Evolutionary conservation across 2,888 invertebrate species (phyloP).

Genomic region (Synanthedon andrenaeformis): DNA sequence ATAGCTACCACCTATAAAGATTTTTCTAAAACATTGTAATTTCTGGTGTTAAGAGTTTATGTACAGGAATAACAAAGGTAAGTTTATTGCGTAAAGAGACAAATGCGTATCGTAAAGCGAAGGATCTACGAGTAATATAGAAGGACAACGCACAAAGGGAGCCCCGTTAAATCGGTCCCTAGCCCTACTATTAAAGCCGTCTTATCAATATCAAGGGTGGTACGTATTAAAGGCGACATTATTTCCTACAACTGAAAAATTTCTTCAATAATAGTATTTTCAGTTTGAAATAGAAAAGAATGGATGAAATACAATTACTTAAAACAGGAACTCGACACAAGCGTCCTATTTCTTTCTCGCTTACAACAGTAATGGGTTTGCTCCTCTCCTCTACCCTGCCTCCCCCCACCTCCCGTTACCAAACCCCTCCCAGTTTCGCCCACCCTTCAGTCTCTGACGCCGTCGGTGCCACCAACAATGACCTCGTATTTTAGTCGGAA

Average conservation of each 20-base stretch:
- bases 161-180: background rate
- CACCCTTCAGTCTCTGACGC: slow-evolving; percentile 44
- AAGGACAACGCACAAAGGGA: slow-evolving; percentile 6
- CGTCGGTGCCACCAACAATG: slow-evolving; percentile 67
- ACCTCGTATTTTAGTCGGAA: slow-evolving; percentile 69
- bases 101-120: slow-evolving; percentile 7
- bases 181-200: background rate
- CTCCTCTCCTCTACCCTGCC: slow-evolving; percentile 28
- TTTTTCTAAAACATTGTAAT: no score
- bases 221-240: background rate
- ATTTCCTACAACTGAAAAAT: slow-evolving; percentile 17
- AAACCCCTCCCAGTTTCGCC: slow-evolving; percentile 9
- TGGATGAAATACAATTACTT: slow-evolving; percentile 64
- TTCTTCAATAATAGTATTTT: slow-evolving; percentile 27
- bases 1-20: no score
- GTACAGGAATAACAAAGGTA: background rate
- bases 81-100: background rate
- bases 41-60: no score
- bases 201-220: background rate
- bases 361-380: slow-evolving; percentile 61
- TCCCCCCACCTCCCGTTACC: slow-evolving; percentile 19
- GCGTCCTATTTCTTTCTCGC: slow-evolving; percentile 64
- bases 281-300: slow-evolving; percentile 41
- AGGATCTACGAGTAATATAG: slow-evolving; percentile 6
- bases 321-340: slow-evolving; percentile 55